Evolutionary conservation across 1,140 invertebrate genomes (phyloP).

Genomic region (Drosophila chauvacae): DNA sequence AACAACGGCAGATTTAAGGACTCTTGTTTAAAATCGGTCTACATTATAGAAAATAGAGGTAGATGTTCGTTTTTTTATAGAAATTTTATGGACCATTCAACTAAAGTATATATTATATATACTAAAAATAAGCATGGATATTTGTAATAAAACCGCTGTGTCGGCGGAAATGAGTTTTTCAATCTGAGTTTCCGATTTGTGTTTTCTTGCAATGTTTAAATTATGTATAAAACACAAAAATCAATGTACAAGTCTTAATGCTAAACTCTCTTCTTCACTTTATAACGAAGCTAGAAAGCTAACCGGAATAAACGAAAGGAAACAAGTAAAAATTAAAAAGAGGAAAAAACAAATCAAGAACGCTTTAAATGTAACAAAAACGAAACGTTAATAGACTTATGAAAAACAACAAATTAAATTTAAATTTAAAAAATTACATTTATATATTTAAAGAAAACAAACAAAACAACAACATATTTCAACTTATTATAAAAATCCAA

Average conservation of each 20-base stretch:
- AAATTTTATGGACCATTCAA: conserved; percentile 79
- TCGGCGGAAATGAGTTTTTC: conserved; percentile 25
- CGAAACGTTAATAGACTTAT: conserved; percentile 82
- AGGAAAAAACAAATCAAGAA: conserved; percentile 67
- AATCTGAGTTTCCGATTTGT: conserved; percentile 40
- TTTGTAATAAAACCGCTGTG: conserved; percentile 32
- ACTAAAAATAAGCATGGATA: conserved; percentile 56
- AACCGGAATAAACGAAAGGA: conserved; percentile 24
- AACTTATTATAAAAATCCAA: conserved; percentile 38
- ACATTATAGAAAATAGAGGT: conserved; percentile 30
- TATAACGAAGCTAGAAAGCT: conserved; percentile 57
- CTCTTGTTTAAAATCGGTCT: conserved; percentile 18
- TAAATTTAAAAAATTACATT: conserved; percentile 44
- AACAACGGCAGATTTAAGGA: conserved; percentile 14
- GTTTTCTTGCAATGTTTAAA: conserved; percentile 14
- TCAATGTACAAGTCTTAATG: conserved; percentile 15
- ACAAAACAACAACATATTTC: conserved; percentile 17
- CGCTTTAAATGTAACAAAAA: conserved; percentile 84
- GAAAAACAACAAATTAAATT: conserved; percentile 49
- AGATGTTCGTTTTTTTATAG: conserved; percentile 62
- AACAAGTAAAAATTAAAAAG: conserved; percentile 20
- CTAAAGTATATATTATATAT: conserved; percentile 46
- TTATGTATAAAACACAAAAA: neutral
- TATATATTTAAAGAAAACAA: conserved; percentile 45
- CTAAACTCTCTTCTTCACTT: conserved; percentile 59